These are phyloP conservation scores for Sphenopsis melanotis DNA, from an alignment of 2,797 vertebrate species.

Conservation along the genomic window DNA sequence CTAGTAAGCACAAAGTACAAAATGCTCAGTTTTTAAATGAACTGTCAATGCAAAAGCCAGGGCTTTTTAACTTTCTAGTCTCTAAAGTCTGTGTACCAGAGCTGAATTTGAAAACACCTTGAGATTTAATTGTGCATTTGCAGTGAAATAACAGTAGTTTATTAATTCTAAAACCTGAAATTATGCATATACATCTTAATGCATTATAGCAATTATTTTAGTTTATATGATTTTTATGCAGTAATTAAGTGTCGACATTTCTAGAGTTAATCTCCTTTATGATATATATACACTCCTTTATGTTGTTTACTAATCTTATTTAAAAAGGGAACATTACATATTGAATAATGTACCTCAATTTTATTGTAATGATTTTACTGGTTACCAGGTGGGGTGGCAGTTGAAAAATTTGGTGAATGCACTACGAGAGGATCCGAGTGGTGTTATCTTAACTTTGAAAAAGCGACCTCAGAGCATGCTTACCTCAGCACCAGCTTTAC, in stretches of 20 bases:
- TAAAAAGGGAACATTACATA: conserved; percentile 79
- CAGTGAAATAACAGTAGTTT: background rate
- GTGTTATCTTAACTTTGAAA: conserved; percentile 90
- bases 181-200: conserved; percentile 60
- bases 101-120: background rate
- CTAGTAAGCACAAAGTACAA: conserved; percentile 4
- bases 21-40: conserved; percentile 8
- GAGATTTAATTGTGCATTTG: conserved; percentile 26
- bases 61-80: background rate
- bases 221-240: conserved; percentile 53
- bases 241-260: conserved; percentile 57
- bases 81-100: background rate
- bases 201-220: conserved; percentile 54
- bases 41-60: background rate
- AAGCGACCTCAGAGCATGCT: conserved; percentile 89
- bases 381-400: conserved; percentile 89
- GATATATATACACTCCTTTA: conserved; percentile 58
- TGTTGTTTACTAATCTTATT: conserved; percentile 74
- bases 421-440: conserved; percentile 88
- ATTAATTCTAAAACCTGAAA: conserved; percentile 36
- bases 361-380: conserved; percentile 86
- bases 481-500: conserved; percentile 88
- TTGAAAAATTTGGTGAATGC: conserved; percentile 90
- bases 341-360: conserved; percentile 82
- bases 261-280: conserved; percentile 65